Percentiles rank a stretch among this genome's conserved stretches.
These are phyloP conservation scores for Oreochromis tanganicae DNA, from an alignment of 2,113 vertebrate species.

Conservation along the genomic window DNA sequence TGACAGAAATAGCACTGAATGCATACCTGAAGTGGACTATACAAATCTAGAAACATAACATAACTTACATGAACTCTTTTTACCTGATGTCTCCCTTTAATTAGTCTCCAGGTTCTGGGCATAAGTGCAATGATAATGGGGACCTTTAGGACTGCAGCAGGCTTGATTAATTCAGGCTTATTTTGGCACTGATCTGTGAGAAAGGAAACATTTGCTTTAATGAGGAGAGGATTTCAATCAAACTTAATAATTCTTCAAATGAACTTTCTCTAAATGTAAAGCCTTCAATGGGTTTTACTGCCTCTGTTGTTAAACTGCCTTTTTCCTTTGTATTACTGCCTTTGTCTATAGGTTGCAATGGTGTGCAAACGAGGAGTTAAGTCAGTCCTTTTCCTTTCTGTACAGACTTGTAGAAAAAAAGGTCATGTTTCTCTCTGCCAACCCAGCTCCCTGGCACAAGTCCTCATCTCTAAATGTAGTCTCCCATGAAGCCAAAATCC, in stretches of 20 bases:
- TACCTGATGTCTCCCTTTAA: constrained; percentile 42
- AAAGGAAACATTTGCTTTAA: neutral
- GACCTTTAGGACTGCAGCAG: neutral
- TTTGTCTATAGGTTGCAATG: constrained; percentile 1
- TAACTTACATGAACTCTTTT: neutral
- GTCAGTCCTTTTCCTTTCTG: constrained; percentile 2
- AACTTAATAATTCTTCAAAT: neutral
- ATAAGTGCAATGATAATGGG: constrained; percentile 44
- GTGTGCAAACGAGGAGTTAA: constrained; percentile 21
- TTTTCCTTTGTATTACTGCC: constrained; percentile 18
- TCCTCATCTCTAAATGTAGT: constrained; percentile 9
- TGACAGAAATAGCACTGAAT: neutral
- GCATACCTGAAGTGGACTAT: neutral
- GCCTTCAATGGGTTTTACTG: constrained; percentile 11
- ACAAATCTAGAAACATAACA: neutral
- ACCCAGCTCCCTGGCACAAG: neutral
- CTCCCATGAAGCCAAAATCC: constrained; percentile 5
- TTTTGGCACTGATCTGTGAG: neutral
- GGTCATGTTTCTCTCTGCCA: constrained; percentile 12
- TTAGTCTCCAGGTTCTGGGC: constrained; percentile 38
- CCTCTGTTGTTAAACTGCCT: constrained; percentile 26
- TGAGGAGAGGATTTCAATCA: neutral
- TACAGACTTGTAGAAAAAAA: constrained; percentile 21
- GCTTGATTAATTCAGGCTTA: neutral
- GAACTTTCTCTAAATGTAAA: neutral